Evolutionary conservation across 2,113 vertebrate genomes (phyloP).

Genomic region (Notiomystis cincta): DNA sequence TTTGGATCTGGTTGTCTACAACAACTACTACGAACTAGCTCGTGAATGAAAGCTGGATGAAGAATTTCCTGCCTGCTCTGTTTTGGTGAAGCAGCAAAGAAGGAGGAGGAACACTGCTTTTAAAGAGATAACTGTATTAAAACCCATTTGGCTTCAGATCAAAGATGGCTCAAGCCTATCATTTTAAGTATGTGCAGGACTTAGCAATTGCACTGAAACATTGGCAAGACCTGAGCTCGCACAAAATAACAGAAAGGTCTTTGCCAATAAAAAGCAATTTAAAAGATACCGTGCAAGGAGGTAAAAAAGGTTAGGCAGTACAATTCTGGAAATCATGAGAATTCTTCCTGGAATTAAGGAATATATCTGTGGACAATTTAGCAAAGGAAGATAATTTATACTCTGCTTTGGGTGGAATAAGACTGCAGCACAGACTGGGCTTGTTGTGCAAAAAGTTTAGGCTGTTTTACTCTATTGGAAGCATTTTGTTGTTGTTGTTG

Average conservation of each 20-base stretch:
- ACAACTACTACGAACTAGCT: neutral
- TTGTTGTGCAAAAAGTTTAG: neutral
- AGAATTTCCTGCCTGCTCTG: slow-evolving; percentile 45
- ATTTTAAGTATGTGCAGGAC: neutral
- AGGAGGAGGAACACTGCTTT: slow-evolving; percentile 1
- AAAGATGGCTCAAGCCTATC: slow-evolving; percentile 14
- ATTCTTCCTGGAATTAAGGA: neutral
- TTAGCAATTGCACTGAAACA: neutral
- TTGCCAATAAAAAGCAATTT: neutral
- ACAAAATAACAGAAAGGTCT: neutral
- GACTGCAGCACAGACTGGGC: neutral
- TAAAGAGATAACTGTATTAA: slow-evolving; percentile 22
- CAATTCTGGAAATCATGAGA: neutral
- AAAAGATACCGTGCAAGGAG: neutral
- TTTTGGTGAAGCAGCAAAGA: slow-evolving; percentile 19
- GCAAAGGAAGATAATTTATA: neutral
- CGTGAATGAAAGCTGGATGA: slow-evolving; percentile 36
- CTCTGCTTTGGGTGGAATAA: neutral
- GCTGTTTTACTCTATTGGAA: neutral
- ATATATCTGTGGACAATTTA: neutral
- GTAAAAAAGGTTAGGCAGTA: neutral
- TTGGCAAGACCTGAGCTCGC: slow-evolving; percentile 13
- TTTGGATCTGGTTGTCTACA: neutral
- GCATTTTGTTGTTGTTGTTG: neutral
- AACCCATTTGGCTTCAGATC: slow-evolving; percentile 58